phyloP scores from a whole-genome alignment of 2,888 invertebrate species.

The Apodemia duryi region DNA sequence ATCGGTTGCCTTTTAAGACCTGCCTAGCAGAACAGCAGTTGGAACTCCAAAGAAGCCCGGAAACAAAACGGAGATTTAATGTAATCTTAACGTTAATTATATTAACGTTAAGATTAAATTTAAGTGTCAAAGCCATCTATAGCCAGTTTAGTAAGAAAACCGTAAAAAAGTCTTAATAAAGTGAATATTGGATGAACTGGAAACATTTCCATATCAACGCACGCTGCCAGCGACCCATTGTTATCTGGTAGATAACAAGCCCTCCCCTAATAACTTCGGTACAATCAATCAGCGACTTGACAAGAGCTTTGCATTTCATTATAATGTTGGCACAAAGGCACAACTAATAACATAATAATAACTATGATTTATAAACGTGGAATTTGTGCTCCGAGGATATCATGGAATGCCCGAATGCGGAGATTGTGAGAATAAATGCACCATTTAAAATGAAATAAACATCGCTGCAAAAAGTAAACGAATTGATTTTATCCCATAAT shows the following conservation, averaged over 20 bases:
- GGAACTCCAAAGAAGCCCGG: no score
- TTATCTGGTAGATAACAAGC: slow-evolving; percentile 23
- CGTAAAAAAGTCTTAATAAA: slow-evolving; percentile 5
- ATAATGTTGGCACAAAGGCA: slow-evolving; percentile 22
- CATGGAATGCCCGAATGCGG: neutral
- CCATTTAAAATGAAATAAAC: no score
- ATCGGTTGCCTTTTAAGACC: no score
- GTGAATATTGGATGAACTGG: neutral
- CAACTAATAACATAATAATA: slow-evolving; percentile 1
- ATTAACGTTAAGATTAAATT: no score
- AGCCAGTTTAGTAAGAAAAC: neutral
- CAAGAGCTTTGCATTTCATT: slow-evolving; percentile 41
- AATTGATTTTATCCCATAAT: no score
- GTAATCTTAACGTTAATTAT: no score
- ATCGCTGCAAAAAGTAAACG: no score
- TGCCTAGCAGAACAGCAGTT: no score
- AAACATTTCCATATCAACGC: slow-evolving; percentile 16
- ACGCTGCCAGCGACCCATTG: slow-evolving; percentile 19
- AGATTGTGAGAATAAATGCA: no score
- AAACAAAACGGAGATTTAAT: no score
- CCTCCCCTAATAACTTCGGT: slow-evolving; percentile 19
- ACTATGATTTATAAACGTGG: neutral
- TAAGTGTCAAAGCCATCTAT: no score
- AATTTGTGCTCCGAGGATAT: neutral
- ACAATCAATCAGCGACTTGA: slow-evolving; percentile 40